phyloP scores from a whole-genome alignment of 2,797 vertebrate species.

The Fratercula arctica region DNA sequence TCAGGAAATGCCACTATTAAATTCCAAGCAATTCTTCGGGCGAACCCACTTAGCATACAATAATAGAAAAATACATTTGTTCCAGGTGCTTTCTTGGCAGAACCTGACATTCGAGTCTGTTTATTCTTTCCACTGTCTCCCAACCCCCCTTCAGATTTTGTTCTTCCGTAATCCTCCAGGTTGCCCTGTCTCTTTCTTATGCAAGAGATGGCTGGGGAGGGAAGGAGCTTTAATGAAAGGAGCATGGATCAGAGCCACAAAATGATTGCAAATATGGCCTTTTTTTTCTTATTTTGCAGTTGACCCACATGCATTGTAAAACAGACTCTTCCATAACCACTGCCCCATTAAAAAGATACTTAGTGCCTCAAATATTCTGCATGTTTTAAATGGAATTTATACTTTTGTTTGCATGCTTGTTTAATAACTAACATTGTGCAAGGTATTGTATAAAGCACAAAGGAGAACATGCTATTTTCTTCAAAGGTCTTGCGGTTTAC shows the following conservation, averaged over 20 bases:
- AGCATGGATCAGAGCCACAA: background rate
- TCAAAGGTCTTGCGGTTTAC: background rate
- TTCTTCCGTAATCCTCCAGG: background rate
- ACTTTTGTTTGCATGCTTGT: background rate
- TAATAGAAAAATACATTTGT: conserved; percentile 34
- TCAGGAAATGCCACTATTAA: conserved; percentile 32
- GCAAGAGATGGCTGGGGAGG: background rate
- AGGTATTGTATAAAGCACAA: background rate
- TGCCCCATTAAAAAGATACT: background rate
- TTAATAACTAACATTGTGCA: background rate
- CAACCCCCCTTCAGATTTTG: background rate
- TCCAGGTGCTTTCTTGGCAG: conserved; percentile 33
- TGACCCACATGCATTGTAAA: background rate
- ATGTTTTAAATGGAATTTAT: background rate
- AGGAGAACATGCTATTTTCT: background rate
- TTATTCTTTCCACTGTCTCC: background rate
- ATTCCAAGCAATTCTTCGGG: conserved; percentile 7
- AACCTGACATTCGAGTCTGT: background rate
- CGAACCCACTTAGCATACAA: background rate
- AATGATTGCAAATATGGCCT: background rate
- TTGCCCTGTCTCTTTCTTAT: background rate
- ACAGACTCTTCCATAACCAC: background rate
- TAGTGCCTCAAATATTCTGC: background rate
- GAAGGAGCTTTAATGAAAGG: background rate
- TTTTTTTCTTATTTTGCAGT: conserved; percentile 17